A percentile compares a stretch with the other conserved stretches of the same genome.
phyloP scores from a whole-genome alignment of 2,113 vertebrate species.

The Shinisaurus crocodilurus region DNA sequence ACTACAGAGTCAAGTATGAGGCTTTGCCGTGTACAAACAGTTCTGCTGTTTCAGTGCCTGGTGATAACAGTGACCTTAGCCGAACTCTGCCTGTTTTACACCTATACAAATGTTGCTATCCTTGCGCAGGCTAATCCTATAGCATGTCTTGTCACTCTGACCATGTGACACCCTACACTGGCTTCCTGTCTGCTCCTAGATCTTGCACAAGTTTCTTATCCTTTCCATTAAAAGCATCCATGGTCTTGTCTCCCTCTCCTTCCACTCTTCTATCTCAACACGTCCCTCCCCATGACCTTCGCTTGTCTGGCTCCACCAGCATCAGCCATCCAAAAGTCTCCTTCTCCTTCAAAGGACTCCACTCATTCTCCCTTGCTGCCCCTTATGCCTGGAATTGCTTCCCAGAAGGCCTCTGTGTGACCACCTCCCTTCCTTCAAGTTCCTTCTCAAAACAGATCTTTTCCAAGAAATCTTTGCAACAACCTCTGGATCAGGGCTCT shows the following conservation, averaged over 20 bases:
- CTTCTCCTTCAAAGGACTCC: neutral
- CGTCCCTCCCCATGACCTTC: neutral
- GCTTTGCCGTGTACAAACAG: neutral
- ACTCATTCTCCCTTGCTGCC: neutral
- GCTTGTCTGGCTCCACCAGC: neutral
- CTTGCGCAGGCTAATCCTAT: neutral
- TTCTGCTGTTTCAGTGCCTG: neutral
- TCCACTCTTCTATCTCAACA: neutral
- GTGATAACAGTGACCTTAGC: neutral
- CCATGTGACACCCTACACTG: neutral
- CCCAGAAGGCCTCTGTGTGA: neutral
- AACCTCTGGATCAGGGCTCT: no score
- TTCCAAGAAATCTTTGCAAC: neutral
- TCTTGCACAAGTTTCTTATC: no score
- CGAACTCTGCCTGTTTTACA: neutral
- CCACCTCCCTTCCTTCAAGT: neutral
- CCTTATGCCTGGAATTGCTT: neutral
- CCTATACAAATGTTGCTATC: neutral
- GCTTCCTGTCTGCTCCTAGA: neutral
- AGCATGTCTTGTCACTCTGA: neutral
- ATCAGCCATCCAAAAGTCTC: neutral
- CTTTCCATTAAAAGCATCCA: neutral
- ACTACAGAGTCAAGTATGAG: neutral
- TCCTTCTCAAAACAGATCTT: neutral
- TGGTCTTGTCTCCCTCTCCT: neutral